Base-by-base conservation (phyloP, 37 sponge, comb jelly and placozoan species). In the Crambe crambe region DNA sequence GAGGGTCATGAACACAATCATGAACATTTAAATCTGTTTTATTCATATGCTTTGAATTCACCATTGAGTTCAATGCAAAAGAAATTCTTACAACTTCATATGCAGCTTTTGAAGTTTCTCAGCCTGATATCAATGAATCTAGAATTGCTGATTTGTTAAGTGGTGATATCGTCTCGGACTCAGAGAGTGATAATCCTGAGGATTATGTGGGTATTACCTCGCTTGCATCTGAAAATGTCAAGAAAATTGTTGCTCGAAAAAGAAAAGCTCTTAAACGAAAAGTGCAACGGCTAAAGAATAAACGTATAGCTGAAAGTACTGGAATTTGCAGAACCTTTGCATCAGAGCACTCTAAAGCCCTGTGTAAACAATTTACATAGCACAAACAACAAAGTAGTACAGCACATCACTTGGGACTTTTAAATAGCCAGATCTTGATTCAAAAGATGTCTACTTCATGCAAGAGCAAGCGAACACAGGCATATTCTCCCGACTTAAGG, bases 141-240 rank as follows among this genome's bases (percentile, higher is more conserved):
- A n/a, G n/a, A n/a, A n/a, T n/a, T n/a, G 63, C 65, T n/a, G 42
- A 29, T 41, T 40, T 66, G 12, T 23, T 77, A 10, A 77, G 63
- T 62, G 66, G 66, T 6, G 23, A 30, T 40, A 61, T 77, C n/a
- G 78, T 77, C 1, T 37, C 65, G 35, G 78, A 77, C 30, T 77
- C 78, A 39, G 78, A 77, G n/a, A 63, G 43, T 61, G 78, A 77
- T 35, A 29, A 63, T 29, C 65, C 63, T 4, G 65, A 63, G 61
- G 43, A 61, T 4, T 77, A 63, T 25, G 17, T 54, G 10, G 30
- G 12, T 15, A 10, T n/a, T 73, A 17, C 34, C 17, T 25, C 26
- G 20, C 71, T 70, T 39, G 21, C 23, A 6, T 9, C 10, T 15
- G 30, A 23, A 9, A 12, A 38, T 8, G 21, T 37, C 71, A 20